These are phyloP conservation scores for Fragum fragum DNA, from an alignment of 2,888 invertebrate genomes.

Conservation along the genomic window DNA sequence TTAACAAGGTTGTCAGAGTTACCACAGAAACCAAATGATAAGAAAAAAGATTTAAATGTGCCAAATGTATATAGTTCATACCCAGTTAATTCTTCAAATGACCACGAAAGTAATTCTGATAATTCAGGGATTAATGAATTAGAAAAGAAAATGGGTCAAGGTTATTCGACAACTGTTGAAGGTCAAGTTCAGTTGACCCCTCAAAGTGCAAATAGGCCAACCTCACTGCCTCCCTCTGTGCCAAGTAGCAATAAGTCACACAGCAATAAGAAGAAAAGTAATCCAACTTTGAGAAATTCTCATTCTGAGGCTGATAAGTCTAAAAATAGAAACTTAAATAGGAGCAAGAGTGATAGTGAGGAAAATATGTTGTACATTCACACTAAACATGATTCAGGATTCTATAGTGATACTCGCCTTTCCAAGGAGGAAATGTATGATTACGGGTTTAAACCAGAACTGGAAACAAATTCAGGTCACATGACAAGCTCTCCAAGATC, in stretches of 20 bases:
- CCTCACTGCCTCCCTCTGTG: constrained; percentile 51
- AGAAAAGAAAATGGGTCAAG: constrained; percentile 24
- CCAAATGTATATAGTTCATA: constrained; percentile 20
- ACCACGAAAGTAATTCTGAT: background rate
- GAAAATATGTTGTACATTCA: constrained; percentile 28
- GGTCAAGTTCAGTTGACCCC: constrained; percentile 20
- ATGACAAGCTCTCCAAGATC: constrained; percentile 55
- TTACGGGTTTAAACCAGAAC: constrained; percentile 58
- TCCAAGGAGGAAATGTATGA: constrained; percentile 56
- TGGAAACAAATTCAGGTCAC: constrained; percentile 31
- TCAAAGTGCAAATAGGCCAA: constrained; percentile 37
- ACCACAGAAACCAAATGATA: constrained; percentile 14
- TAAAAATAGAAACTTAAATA: constrained; percentile 24
- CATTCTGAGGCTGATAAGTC: constrained; percentile 10
- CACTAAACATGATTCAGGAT: constrained; percentile 56
- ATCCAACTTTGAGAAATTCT: constrained; percentile 20
- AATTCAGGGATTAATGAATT: background rate
- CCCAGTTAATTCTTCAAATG: constrained; percentile 11
- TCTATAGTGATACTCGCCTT: constrained; percentile 49
- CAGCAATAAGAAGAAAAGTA: constrained; percentile 23
- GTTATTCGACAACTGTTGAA: constrained; percentile 24
- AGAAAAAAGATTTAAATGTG: constrained; percentile 20
- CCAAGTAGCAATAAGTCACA: constrained; percentile 37
- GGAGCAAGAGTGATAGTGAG: constrained; percentile 25
- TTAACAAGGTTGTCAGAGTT: background rate